Percentiles rank a stretch among this genome's conserved stretches.
Conservation (phyloP, 2,113 vertebrate species). For the Willisornis vidua region DNA sequence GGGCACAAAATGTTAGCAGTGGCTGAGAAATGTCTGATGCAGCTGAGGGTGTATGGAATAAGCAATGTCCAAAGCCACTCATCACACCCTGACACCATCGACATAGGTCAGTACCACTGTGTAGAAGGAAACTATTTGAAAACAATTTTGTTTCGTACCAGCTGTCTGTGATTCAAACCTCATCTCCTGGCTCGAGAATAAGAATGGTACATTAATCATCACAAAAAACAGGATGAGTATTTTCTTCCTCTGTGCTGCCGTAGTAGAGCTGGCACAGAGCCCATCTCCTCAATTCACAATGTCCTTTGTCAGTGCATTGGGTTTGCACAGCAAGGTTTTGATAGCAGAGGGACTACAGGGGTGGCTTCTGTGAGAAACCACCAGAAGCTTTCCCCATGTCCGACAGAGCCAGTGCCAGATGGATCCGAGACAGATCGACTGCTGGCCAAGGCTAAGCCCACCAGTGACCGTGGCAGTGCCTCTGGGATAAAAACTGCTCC, state of each 20-base stretch:
- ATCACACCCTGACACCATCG: background rate
- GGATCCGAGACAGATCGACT: background rate
- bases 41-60: background rate
- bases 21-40: background rate
- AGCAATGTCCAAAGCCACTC: background rate
- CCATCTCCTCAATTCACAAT: background rate
- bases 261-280: background rate
- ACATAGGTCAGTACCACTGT: background rate
- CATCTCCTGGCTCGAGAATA: background rate
- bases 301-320: background rate
- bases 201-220: background rate
- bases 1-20: background rate
- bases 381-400: background rate
- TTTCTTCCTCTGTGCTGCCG: background rate
- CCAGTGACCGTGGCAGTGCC: rapidly evolving
- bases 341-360: background rate
- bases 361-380: background rate
- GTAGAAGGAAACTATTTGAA: background rate
- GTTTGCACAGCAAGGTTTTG: background rate
- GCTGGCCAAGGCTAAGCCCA: background rate
- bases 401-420: rapidly evolving
- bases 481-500: background rate
- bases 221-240: background rate
- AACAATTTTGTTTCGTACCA: background rate
- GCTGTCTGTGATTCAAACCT: background rate